Conservation (phyloP, 1,140 invertebrate genomes). For the Contarinia nasturtii region DNA sequence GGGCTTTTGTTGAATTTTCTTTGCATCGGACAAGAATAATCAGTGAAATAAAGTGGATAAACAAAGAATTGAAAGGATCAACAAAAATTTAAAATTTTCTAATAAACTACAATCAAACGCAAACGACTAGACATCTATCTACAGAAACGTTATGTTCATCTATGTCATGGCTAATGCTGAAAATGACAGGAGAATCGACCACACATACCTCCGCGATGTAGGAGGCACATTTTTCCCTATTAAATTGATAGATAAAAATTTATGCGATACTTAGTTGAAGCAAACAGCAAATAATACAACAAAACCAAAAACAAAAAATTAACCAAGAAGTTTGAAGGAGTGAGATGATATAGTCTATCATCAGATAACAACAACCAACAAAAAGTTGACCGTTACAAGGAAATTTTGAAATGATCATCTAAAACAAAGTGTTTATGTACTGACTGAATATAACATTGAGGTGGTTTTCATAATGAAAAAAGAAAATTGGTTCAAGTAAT, state of each 20-base stretch:
- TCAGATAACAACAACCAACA: conserved; percentile 1
- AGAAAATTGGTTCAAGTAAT: no score
- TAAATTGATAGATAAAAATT: not conserved
- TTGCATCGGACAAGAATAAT: no score
- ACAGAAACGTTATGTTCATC: conserved; percentile 14
- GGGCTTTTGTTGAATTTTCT: no score
- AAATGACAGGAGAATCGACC: not conserved
- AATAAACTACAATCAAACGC: no score
- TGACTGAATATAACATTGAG: no score
- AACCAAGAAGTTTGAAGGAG: not conserved
- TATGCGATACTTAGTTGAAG: not conserved
- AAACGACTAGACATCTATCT: no score
- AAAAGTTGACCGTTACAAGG: not conserved
- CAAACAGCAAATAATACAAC: not conserved
- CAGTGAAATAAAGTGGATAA: no score
- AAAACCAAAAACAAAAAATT: not conserved
- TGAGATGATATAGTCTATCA: conserved; percentile 4
- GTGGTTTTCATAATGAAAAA: no score
- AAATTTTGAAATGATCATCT: not conserved
- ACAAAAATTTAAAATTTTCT: no score
- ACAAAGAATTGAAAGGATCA: no score
- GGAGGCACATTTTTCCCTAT: conserved; percentile 14
- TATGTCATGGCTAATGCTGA: conserved; percentile 23
- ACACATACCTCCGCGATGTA: conserved; percentile 20
- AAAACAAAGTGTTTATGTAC: no score